Percentiles rank a stretch among this genome's conserved stretches.
Evolutionary conservation across 2,113 vertebrate genomes (phyloP).

Genomic region (Danio rerio): DNA sequence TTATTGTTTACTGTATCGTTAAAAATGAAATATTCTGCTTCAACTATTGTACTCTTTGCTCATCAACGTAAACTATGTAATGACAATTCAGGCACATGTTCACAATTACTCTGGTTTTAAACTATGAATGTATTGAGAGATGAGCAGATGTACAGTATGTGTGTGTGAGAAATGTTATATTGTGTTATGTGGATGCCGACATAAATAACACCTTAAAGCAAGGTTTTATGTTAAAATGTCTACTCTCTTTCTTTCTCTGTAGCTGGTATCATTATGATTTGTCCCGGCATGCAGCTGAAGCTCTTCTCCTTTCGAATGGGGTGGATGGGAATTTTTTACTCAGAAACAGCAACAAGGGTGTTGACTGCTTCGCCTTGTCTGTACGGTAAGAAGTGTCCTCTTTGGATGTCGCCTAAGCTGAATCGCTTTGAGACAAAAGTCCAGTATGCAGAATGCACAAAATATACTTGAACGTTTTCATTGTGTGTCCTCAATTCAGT

Average conservation of each 20-base stretch:
- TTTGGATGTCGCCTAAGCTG: neutral
- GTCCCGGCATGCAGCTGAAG: constrained; percentile 89
- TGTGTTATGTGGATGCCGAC: no score
- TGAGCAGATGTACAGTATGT: no score
- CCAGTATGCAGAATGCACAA: neutral
- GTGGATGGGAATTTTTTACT: constrained; percentile 91
- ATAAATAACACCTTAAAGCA: no score
- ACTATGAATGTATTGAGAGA: no score
- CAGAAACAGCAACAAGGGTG: constrained; percentile 85
- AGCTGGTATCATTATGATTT: constrained; percentile 94
- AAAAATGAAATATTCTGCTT: no score
- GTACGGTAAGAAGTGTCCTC: constrained; percentile 81
- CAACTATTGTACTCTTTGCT: no score
- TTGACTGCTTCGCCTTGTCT: constrained; percentile 84
- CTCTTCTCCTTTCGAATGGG: constrained; percentile 91
- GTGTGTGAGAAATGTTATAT: no score
- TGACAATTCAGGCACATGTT: no score
- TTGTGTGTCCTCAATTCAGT: neutral
- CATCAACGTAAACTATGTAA: no score
- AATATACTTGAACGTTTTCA: neutral
- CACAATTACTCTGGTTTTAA: no score
- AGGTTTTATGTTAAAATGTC: no score
- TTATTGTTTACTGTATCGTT: no score
- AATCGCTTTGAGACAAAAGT: neutral
- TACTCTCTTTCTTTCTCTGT: neutral